phyloP scores from a whole-genome alignment of 2,113 vertebrate species.

The human (Homo sapiens) region GRCh38 chr7:48577001-48577500 shows the following conservation, averaged over 20 bases:
- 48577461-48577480: neutral
- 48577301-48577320: neutral
- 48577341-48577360: neutral
- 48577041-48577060: neutral
- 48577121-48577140: neutral
- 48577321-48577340: neutral
- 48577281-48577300: neutral
- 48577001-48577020: neutral
- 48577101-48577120: neutral
- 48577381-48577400: neutral
- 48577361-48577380: neutral
- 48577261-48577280: neutral
- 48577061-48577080: neutral
- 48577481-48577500: neutral
- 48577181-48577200: neutral
- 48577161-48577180: neutral
- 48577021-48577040: neutral
- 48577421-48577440: neutral
- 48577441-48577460: neutral
- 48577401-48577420: neutral
- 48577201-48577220: neutral
- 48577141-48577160: neutral
- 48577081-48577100: neutral
- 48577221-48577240: neutral
- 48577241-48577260: neutral